Evolutionary conservation across 2,888 invertebrate genomes (phyloP).

Genomic region (Synergus laeviventris): DNA sequence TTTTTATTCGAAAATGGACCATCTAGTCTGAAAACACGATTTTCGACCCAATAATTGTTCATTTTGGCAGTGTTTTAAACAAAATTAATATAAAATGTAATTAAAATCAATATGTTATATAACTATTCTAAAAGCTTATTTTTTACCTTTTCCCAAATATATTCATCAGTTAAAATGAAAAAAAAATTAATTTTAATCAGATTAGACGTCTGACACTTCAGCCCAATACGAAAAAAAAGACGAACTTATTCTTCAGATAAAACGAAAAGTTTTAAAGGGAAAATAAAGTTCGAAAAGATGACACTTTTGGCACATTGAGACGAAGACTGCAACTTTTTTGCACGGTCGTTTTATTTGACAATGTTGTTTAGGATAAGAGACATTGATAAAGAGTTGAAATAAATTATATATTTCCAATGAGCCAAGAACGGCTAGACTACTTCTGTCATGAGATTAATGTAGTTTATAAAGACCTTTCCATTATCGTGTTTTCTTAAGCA

Average conservation of each 20-base stretch:
- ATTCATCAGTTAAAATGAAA: too few species aligned
- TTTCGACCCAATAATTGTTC: too few species aligned
- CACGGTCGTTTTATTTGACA: background rate
- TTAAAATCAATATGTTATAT: too few species aligned
- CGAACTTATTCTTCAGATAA: background rate
- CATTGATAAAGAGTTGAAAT: slow-evolving; percentile 4
- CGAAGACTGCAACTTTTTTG: background rate
- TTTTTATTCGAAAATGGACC: too few species aligned
- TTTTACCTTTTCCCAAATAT: too few species aligned
- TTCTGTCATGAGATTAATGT: background rate
- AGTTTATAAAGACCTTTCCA: slow-evolving; percentile 1
- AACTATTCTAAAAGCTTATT: too few species aligned
- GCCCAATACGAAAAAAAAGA: too few species aligned
- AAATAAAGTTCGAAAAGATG: background rate
- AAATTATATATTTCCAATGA: background rate
- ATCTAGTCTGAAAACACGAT: too few species aligned
- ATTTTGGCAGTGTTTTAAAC: too few species aligned
- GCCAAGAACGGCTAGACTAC: slow-evolving; percentile 12
- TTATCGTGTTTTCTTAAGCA: slow-evolving; percentile 1
- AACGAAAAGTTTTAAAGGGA: background rate
- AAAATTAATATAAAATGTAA: too few species aligned
- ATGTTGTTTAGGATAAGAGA: background rate
- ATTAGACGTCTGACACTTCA: too few species aligned
- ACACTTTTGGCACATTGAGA: background rate
- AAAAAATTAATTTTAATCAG: too few species aligned